phyloP scores from a whole-genome alignment of 2,888 invertebrate genomes.

The Glaucopsyche alexis region DNA sequence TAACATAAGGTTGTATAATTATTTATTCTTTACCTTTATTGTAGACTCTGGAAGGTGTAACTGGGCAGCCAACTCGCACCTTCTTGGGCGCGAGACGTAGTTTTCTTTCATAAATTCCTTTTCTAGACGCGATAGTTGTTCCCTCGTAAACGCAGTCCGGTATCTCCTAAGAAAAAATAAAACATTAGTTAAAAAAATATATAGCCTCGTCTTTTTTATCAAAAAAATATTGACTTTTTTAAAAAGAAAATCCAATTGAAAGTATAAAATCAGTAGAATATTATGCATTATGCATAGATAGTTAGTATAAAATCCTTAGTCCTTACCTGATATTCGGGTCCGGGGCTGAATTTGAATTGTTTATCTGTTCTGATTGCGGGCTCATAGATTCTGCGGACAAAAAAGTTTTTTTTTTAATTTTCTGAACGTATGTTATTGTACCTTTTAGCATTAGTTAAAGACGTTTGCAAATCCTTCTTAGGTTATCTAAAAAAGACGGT shows the following conservation, averaged over 20 bases:
- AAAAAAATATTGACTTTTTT: too few relatives aligned
- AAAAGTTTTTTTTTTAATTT: slow-evolving; percentile 23
- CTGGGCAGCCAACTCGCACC: slow-evolving; percentile 96
- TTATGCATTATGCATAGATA: neutral
- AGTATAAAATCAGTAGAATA: neutral
- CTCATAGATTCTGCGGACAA: slow-evolving; percentile 73
- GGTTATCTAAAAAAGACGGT: neutral
- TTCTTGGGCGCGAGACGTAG: slow-evolving; percentile 96
- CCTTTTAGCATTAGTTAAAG: neutral
- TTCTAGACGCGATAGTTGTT: slow-evolving; percentile 94
- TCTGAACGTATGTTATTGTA: neutral
- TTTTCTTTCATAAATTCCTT: slow-evolving; percentile 98
- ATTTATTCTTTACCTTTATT: slow-evolving; percentile 89
- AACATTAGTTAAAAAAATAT: neutral
- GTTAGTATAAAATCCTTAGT: too few relatives aligned
- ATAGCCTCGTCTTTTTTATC: neutral
- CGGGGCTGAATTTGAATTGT: slow-evolving; percentile 62
- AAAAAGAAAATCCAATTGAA: too few relatives aligned
- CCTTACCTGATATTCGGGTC: slow-evolving; percentile 71
- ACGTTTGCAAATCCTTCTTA: too few relatives aligned
- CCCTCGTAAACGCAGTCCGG: slow-evolving; percentile 97
- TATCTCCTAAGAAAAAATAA: slow-evolving; percentile 83
- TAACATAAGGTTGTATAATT: neutral
- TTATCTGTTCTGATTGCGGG: slow-evolving; percentile 72
- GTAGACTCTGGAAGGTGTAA: slow-evolving; percentile 97